Base-by-base conservation (phyloP, 2,797 vertebrate genomes). In the Florisuga fusca region DNA sequence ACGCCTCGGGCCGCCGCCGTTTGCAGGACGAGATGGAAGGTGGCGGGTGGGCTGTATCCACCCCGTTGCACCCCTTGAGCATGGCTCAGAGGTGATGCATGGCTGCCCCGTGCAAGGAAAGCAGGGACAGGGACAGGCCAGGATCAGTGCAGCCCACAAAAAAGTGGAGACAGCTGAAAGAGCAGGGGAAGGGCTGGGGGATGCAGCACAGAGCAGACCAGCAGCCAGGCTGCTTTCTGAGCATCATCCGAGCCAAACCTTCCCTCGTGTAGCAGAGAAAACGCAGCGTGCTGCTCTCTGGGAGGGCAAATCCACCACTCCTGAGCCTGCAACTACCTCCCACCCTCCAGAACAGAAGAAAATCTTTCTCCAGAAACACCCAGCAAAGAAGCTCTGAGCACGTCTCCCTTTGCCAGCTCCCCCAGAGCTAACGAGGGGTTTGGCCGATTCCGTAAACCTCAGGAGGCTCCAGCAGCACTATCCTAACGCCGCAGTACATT, bases 1-100 rank as follows among this genome's bases (percentile, higher is more conserved):
- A 86, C 20, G 59, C 73, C 92, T 86, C 4, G 3, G 88, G 93
- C 76, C 2, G 1, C 2, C 0, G 20, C 66, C 6, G 66, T 19
- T 73, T 53, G 66, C 91, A 78, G 76, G 33, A 3, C 4, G 18
- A 22, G 91, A 38, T 29, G 90, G 74, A 90, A 80, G 79, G 75
- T 0, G 64, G 76, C 46, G 78, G 91, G 61, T 66, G 90, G 89
- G 17, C 45, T 80, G 64, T 14, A 5, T 9, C 21, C 43, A 3
- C 21, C 33, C 66, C 7, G 9, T n/a, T 68, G 57, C 83, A 17
- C 90, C 82, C 46, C 72, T 12, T 67, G 54, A 84, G 73, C 0
- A 1, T 6, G 4, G 58, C 69, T 23, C 15, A 6, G 80, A 41
- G 6, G 48, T 1, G 5, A 54, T 0, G 31, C 29, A 9, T 7